phyloP scores from a whole-genome alignment of 53 echinoderm and acorn worm species.

The Echinometra lucunter region DNA sequence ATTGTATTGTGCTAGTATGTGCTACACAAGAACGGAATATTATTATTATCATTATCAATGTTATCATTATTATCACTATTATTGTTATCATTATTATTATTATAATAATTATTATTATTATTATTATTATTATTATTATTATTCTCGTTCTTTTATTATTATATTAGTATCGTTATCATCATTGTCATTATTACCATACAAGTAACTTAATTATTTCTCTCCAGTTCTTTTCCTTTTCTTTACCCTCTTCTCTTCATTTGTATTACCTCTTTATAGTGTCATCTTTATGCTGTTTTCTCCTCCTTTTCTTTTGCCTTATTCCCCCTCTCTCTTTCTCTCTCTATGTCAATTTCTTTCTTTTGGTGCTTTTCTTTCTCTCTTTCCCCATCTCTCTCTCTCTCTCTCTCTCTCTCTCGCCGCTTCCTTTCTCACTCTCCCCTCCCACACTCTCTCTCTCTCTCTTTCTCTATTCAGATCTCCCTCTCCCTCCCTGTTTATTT shows the following conservation, averaged over 20 bases:
- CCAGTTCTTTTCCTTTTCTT: background rate
- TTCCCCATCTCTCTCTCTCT: background rate
- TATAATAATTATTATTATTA: no score
- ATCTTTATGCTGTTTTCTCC: background rate
- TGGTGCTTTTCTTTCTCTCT: background rate
- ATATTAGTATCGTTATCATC: no score
- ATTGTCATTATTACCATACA: no score
- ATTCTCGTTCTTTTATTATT: no score
- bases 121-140: no score
- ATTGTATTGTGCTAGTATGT: no score
- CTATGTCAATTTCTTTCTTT: background rate
- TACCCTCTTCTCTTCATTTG: background rate
- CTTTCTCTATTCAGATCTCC: no score
- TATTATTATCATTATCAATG: no score
- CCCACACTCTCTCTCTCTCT: background rate
- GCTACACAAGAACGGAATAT: no score
- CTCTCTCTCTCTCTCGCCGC: background rate
- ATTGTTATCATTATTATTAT: no score
- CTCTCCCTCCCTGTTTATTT: background rate
- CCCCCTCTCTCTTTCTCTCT: background rate
- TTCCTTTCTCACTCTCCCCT: no score
- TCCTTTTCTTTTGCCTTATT: background rate
- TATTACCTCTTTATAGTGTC: background rate
- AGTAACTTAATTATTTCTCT: background rate
- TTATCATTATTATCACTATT: no score